Conservation (phyloP, 2,797 vertebrate species). For the Artibeus lituratus region DNA sequence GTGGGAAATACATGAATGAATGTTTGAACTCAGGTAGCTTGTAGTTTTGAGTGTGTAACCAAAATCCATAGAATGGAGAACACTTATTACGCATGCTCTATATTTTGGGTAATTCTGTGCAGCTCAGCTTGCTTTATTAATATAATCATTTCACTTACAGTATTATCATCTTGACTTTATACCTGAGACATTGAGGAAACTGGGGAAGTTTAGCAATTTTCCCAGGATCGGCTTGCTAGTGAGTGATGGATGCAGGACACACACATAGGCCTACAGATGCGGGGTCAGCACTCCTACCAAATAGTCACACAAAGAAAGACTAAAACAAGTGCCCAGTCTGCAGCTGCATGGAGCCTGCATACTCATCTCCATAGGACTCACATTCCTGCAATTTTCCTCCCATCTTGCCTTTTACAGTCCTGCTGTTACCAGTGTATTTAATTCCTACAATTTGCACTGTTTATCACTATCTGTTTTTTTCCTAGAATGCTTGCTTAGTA, state of each 20-base stretch:
- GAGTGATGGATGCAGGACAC: background rate
- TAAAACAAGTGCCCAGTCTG: background rate
- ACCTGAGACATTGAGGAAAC: background rate
- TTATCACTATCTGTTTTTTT: slow-evolving; percentile 28
- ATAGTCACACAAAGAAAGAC: background rate
- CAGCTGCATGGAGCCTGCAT: background rate
- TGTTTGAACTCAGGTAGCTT: background rate
- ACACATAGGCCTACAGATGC: background rate
- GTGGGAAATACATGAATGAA: background rate
- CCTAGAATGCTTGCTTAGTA: background rate
- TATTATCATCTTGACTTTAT: background rate
- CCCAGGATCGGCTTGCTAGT: background rate
- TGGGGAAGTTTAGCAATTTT: background rate
- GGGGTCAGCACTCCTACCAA: background rate
- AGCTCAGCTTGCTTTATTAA: background rate
- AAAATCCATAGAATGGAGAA: background rate
- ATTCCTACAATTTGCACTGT: background rate
- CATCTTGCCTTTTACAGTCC: background rate
- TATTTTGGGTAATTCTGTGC: background rate
- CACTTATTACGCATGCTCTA: background rate
- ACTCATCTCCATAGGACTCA: background rate
- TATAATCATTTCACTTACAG: background rate
- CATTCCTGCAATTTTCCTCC: background rate
- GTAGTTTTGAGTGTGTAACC: background rate
- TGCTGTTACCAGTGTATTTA: background rate